These are phyloP conservation scores for Latheticus oryzae DNA, from an alignment of 2,888 invertebrate genomes.

Conservation along the genomic window DNA sequence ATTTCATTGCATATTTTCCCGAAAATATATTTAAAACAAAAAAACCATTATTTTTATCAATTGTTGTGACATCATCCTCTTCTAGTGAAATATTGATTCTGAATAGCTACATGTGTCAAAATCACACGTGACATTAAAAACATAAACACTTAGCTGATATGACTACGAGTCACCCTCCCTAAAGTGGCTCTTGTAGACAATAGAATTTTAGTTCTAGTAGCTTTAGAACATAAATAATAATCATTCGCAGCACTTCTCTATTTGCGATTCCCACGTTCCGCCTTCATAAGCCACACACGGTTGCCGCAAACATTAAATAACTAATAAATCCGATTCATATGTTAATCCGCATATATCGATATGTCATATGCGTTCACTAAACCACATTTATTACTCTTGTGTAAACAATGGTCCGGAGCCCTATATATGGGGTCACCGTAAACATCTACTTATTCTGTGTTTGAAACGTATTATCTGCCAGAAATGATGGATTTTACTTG, in stretches of 20 bases:
- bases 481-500: conserved; percentile 59
- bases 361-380: conserved; percentile 61
- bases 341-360: conserved; percentile 63
- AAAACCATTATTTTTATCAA: conserved; percentile 4
- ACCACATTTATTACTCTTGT: conserved; percentile 65
- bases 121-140: conserved; percentile 63
- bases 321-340: conserved; percentile 66
- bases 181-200: conserved; percentile 58
- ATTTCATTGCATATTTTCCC: conserved; percentile 13
- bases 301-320: conserved; percentile 64
- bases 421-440: conserved; percentile 54
- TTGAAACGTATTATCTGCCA: conserved; percentile 58
- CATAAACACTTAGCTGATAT: conserved; percentile 57
- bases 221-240: conserved; percentile 63
- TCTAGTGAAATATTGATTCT: conserved; percentile 29
- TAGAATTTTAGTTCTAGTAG: conserved; percentile 55
- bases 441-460: conserved; percentile 59
- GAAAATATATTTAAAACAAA: conserved; percentile 8
- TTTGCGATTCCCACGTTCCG: conserved; percentile 66
- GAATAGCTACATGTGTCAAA: conserved; percentile 59
- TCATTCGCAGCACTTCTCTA: conserved; percentile 58
- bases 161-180: conserved; percentile 48
- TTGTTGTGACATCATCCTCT: conserved; percentile 6
- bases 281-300: conserved; percentile 57
- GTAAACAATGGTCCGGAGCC: conserved; percentile 60